Evolutionary conservation across 2,888 invertebrate genomes (phyloP).

Genomic region (Tenodera sinensis): DNA sequence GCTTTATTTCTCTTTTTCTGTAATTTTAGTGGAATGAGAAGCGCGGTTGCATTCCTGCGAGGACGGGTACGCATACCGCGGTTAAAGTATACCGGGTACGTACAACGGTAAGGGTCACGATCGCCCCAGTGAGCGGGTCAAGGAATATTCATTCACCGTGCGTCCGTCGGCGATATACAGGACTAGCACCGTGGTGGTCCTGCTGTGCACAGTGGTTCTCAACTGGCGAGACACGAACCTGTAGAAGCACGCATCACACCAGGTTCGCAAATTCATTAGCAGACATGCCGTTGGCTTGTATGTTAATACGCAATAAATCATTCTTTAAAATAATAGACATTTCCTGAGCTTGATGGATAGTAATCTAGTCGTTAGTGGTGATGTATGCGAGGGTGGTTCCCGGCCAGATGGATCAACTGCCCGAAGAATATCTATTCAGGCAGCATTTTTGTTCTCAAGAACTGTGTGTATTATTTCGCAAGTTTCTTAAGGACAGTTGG

Average conservation of each 20-base stretch:
- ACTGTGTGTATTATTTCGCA: too few species aligned
- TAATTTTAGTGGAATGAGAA: background rate
- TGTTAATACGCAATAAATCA: background rate
- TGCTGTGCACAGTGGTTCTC: background rate
- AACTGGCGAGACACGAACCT: background rate
- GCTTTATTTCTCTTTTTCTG: background rate
- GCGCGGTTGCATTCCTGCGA: background rate
- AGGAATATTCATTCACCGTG: background rate
- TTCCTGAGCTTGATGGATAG: background rate
- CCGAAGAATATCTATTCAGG: too few species aligned
- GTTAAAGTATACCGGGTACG: background rate
- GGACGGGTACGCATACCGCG: background rate
- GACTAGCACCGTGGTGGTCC: background rate
- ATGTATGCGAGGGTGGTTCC: too few species aligned
- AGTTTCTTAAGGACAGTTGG: too few species aligned
- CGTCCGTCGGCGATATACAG: background rate
- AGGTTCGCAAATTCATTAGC: background rate
- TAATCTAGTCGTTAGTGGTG: background rate
- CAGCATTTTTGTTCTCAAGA: too few species aligned
- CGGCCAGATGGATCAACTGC: too few species aligned
- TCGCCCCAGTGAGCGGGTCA: background rate
- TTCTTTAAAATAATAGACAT: background rate
- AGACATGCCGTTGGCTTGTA: background rate
- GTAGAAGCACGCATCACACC: background rate
- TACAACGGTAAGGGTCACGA: background rate